Evolutionary conservation across 2,113 vertebrate species (phyloP).

Genomic region (Pluvialis apricaria): DNA sequence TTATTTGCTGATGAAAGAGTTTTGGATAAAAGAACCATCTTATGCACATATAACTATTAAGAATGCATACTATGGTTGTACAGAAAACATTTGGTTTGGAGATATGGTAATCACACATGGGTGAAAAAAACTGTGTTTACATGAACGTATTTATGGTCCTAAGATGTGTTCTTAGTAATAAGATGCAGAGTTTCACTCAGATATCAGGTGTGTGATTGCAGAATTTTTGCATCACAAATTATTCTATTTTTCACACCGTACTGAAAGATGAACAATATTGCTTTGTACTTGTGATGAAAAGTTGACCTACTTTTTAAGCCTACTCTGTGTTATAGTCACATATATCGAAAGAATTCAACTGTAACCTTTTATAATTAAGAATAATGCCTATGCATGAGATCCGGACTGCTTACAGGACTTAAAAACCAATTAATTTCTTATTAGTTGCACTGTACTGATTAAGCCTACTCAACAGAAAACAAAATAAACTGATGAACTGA

Average conservation of each 20-base stretch:
- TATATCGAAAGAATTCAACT: conserved; percentile 52
- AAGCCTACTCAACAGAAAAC: conserved; percentile 34
- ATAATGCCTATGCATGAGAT: conserved; percentile 45
- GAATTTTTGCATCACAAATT: not conserved
- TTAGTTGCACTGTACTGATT: conserved; percentile 52
- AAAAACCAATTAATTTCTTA: conserved; percentile 70
- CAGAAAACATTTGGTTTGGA: not conserved
- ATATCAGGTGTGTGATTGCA: not conserved
- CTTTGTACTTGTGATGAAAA: not conserved
- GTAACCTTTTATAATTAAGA: conserved; percentile 67
- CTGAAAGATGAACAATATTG: not conserved
- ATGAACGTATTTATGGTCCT: not conserved
- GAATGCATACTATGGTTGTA: not conserved
- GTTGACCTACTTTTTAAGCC: conserved; percentile 38
- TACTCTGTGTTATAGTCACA: conserved; percentile 32
- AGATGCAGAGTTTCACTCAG: not conserved
- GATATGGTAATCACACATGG: not conserved
- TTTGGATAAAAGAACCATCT: not conserved
- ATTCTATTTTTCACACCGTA: not conserved
- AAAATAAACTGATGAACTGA: conserved; percentile 55
- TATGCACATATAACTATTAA: not conserved
- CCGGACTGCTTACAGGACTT: conserved; percentile 54
- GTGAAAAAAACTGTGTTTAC: not conserved
- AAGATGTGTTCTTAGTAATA: not conserved
- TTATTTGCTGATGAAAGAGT: not conserved